Evolutionary conservation across 1,140 invertebrate genomes (phyloP).

Genomic region (Galleria mellonella): DNA sequence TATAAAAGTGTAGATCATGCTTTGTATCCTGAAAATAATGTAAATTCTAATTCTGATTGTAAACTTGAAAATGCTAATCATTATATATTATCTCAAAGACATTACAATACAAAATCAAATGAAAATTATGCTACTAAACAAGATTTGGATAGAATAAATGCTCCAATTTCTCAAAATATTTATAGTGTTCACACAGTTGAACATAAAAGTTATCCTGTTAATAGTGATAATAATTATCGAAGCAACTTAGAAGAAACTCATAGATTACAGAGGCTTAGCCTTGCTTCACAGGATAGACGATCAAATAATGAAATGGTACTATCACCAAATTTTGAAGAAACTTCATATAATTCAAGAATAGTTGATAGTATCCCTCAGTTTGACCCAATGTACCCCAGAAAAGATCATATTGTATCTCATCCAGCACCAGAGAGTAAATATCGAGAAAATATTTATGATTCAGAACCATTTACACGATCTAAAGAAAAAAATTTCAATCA

Average conservation of each 20-base stretch:
- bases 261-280: constrained; percentile 50
- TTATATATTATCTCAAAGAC: constrained; percentile 38
- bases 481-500: constrained; percentile 64
- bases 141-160: constrained; percentile 34
- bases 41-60: constrained; percentile 24
- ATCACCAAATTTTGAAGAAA: constrained; percentile 47
- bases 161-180: constrained; percentile 30
- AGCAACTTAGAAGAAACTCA: constrained; percentile 42
- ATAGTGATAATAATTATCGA: constrained; percentile 40
- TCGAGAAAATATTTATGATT: constrained; percentile 46
- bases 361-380: constrained; percentile 38
- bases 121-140: constrained; percentile 51
- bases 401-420: constrained; percentile 42
- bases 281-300: constrained; percentile 53
- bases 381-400: constrained; percentile 45
- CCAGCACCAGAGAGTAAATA: constrained; percentile 41
- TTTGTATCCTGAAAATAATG: constrained; percentile 62
- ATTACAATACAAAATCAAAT: constrained; percentile 42
- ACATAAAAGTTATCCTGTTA: constrained; percentile 36
- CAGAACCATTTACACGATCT: constrained; percentile 50
- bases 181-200: constrained; percentile 35
- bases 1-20: constrained; percentile 71
- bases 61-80: constrained; percentile 37
- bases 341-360: constrained; percentile 32
- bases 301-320: constrained; percentile 46